Conservation (phyloP, 2,888 invertebrate species). For the Andrena minutula region DNA sequence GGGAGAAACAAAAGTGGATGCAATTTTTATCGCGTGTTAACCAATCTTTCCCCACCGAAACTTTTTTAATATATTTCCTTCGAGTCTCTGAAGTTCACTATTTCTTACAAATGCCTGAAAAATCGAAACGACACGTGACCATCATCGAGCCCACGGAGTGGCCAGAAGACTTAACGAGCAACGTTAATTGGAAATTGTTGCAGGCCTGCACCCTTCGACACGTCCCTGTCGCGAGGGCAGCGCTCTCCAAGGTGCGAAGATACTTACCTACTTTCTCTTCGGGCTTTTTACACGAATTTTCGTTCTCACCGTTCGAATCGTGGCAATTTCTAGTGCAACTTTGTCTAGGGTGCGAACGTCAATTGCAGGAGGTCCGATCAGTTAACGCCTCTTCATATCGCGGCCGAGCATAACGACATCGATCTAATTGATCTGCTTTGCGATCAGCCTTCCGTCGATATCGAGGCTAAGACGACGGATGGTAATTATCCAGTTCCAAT, state of each 20-base stretch:
- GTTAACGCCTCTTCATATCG: constrained; percentile 32
- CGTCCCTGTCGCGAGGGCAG: constrained; percentile 14
- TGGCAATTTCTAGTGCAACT: neutral
- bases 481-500: constrained; percentile 24
- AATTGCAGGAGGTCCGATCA: constrained; percentile 28
- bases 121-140: neutral
- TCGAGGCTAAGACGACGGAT: constrained; percentile 14
- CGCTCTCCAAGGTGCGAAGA: constrained; percentile 10
- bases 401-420: constrained; percentile 7
- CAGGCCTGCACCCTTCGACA: constrained; percentile 22
- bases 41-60: neutral
- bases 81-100: neutral
- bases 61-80: neutral
- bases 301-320: neutral
- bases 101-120: neutral
- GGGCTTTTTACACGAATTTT: too few relatives aligned
- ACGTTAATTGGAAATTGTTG: constrained; percentile 24
- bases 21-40: neutral
- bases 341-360: constrained; percentile 17
- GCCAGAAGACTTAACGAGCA: neutral
- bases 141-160: neutral
- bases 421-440: constrained; percentile 36
- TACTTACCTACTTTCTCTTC: neutral
- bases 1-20: too few relatives aligned
- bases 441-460: constrained; percentile 10